Evolutionary conservation across 1,140 invertebrate genomes (phyloP), one percentile per base, ranked within the genome.

Genomic region (Tribolium castaneum): DNA sequence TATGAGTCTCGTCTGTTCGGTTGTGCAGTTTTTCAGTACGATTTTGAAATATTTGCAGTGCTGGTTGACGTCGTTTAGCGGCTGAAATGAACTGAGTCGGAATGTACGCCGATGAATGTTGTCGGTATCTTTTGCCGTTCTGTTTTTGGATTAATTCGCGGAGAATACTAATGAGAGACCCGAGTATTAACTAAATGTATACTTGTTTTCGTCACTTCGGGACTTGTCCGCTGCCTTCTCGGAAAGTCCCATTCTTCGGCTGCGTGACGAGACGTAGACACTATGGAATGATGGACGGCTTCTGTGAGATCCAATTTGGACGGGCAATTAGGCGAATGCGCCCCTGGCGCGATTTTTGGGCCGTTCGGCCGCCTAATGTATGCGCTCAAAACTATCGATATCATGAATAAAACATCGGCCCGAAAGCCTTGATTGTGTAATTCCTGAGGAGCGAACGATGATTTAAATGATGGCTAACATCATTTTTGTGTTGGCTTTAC

Each of bases 101-200:
- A 84, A 84, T 84, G 83, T 76, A 79, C 71, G 66, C 72, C 81
- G 80, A 76, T 78, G 76, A 82, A 82, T 82, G 80, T 72, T 78
- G 81, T 79, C 80, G 82, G 78, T 80, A 52, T 79, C 82, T 81
- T 84, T 84, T 84, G 80, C 78, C 75, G 77, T 80, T 79, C 83
- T 84, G 82, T 85, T 85, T 85, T 85, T 84, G 82, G 83, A 85
- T 85, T 85, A 85, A 85, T 85, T 85, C 84, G 81, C 82, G 50
- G 81, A 81, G 83, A 84, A 85, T 85, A 85, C 84, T 85, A 85
- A 85, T 85, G 82, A 85, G 83, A 76, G 56, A 66, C 59, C 75
- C 79, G 80, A 79, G 83, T 85, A 85, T 83, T 85, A 83, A 83
- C 80, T 84, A 82, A 83, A 78, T 80, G 82, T 82, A 83, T 78